Percentiles rank a stretch among this genome's conserved stretches.
Evolutionary conservation across 2,113 vertebrate species (phyloP).

Genomic region (Cebidichthys violaceus): DNA sequence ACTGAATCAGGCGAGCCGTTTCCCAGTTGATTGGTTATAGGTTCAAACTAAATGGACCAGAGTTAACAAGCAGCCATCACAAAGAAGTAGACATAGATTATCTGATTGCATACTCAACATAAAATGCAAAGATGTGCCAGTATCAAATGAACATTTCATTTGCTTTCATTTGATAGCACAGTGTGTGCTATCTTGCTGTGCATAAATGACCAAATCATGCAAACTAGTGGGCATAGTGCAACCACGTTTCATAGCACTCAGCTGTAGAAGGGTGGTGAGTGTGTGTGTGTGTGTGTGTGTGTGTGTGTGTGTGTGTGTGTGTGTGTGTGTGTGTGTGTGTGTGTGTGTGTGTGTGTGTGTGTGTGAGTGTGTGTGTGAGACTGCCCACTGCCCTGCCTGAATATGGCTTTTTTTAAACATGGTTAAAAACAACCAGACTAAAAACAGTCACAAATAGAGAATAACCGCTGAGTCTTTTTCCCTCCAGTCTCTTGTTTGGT

Average conservation of each 20-base stretch:
- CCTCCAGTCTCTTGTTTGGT: neutral
- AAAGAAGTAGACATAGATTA: neutral
- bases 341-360: no score
- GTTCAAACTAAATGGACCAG: neutral
- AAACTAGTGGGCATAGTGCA: neutral
- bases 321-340: no score
- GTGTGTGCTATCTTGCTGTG: no score
- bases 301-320: no score
- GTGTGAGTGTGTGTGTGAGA: no score
- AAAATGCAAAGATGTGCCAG: neutral
- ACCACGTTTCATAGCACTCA: neutral
- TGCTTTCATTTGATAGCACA: no score
- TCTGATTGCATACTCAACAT: neutral
- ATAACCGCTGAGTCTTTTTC: neutral
- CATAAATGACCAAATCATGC: conserved; percentile 6
- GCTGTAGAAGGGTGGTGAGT: neutral
- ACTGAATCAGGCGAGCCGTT: neutral
- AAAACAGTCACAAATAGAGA: neutral
- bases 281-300: neutral
- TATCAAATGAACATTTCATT: neutral
- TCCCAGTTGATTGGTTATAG: neutral
- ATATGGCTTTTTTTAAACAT: neutral
- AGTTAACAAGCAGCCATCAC: neutral
- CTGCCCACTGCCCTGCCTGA: neutral
- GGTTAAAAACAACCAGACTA: conserved; percentile 2